A percentile compares a stretch with the other conserved stretches of the same genome.
These are phyloP conservation scores for Melipona bicolor DNA, from an alignment of 2,888 invertebrate genomes.

Conservation along the genomic window DNA sequence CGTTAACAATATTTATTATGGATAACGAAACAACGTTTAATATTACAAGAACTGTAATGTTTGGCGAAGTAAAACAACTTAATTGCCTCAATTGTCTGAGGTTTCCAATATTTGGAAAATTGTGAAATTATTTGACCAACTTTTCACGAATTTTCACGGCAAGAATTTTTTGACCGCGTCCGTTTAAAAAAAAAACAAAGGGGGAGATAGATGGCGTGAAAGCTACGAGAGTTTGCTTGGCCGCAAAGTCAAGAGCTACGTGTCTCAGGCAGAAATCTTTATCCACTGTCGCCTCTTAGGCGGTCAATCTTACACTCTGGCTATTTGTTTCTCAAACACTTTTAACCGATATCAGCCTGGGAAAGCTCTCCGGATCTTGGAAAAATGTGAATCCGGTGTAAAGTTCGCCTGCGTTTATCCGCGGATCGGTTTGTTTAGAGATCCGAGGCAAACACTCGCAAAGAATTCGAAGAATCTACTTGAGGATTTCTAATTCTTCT, in stretches of 20 bases:
- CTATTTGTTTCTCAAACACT: slow-evolving; percentile 32
- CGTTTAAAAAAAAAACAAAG: too few species aligned
- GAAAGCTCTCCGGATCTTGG: not conserved
- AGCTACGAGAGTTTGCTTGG: slow-evolving; percentile 1
- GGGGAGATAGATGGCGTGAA: not conserved
- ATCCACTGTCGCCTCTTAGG: not conserved
- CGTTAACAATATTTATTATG: too few species aligned
- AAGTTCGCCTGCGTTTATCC: not conserved
- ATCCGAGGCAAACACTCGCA: not conserved
- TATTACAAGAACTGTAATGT: too few species aligned
- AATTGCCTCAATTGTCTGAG: too few species aligned
- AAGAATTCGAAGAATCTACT: too few species aligned
- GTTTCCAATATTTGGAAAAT: too few species aligned
- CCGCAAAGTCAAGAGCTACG: not conserved
- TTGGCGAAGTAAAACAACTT: too few species aligned
- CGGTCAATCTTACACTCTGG: slow-evolving; percentile 4
- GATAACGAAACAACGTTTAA: too few species aligned
- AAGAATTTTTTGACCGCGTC: too few species aligned
- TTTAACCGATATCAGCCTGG: not conserved
- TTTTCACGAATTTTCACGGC: too few species aligned
- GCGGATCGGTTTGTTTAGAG: not conserved
- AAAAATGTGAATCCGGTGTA: slow-evolving; percentile 11
- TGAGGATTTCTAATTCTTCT: too few species aligned
- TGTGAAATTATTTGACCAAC: too few species aligned
- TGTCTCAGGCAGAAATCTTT: not conserved